phyloP scores from a whole-genome alignment of 1,140 invertebrate genomes.

The Manduca sexta region DNA sequence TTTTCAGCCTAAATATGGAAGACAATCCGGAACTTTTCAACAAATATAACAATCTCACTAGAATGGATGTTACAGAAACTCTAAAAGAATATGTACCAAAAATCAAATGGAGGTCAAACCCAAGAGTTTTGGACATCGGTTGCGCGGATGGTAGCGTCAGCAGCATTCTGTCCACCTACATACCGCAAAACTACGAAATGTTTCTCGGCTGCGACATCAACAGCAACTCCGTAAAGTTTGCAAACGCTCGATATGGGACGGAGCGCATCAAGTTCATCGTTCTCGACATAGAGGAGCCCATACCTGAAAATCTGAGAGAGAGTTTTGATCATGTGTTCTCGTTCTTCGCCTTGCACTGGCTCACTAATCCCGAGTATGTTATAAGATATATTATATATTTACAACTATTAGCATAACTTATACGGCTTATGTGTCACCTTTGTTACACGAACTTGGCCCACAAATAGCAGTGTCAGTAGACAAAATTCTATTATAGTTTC shows the following conservation, averaged over 20 bases:
- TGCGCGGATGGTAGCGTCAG: conserved; percentile 86
- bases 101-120: conserved; percentile 74
- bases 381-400: no score
- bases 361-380: conserved; percentile 81
- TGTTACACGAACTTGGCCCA: no score
- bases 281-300: conserved; percentile 77
- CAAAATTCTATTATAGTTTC: neutral
- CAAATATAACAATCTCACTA: conserved; percentile 78
- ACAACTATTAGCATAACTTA: neutral
- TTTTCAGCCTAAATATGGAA: conserved; percentile 3
- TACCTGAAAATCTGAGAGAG: conserved; percentile 66
- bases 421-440: neutral
- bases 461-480: no score
- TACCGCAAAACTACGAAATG: conserved; percentile 71
- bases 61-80: conserved; percentile 77
- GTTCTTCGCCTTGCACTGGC: conserved; percentile 89
- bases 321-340: conserved; percentile 83
- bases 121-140: conserved; percentile 82
- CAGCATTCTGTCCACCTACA: conserved; percentile 75
- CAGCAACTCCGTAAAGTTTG: conserved; percentile 80
- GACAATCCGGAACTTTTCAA: conserved; percentile 73
- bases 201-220: conserved; percentile 82
- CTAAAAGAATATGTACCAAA: conserved; percentile 77
- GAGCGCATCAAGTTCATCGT: conserved; percentile 75
- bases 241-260: conserved; percentile 71